Evolutionary conservation across 2,113 vertebrate genomes (phyloP).

Genomic region (Cercopithecus mona): DNA sequence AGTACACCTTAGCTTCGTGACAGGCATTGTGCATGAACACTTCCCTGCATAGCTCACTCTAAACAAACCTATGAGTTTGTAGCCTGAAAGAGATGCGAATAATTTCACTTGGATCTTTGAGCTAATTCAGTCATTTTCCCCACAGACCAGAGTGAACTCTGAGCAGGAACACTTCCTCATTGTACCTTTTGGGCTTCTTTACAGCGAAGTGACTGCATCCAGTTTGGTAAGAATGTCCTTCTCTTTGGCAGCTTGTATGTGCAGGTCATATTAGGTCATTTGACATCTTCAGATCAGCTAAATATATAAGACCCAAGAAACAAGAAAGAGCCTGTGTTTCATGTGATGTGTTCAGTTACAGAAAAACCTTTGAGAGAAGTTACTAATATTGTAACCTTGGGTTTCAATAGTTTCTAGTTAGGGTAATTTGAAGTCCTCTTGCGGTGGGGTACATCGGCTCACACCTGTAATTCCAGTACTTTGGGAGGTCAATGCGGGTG

Average conservation of each 20-base stretch:
- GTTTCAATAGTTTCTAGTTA: neutral
- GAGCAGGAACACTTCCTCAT: slow-evolving; percentile 97
- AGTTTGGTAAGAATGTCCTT: slow-evolving; percentile 91
- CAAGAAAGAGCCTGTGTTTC: neutral
- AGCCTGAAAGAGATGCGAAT: neutral
- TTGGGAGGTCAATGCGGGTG: too few species aligned
- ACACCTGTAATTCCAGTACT: too few species aligned
- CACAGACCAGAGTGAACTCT: slow-evolving; percentile 93
- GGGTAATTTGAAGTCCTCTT: neutral
- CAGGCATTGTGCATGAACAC: neutral
- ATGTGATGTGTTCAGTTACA: neutral
- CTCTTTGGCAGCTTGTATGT: rapidly evolving
- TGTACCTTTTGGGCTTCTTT: slow-evolving; percentile 97
- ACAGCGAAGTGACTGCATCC: slow-evolving; percentile 97
- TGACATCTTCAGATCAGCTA: neutral
- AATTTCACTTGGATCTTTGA: neutral
- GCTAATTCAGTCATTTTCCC: neutral
- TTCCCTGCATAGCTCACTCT: neutral
- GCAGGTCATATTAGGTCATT: neutral
- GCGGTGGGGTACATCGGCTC: too few species aligned
- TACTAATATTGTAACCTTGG: neutral
- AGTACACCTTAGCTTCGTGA: neutral
- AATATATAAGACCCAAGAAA: neutral
- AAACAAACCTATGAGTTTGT: neutral
- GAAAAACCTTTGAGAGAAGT: neutral